phyloP scores from a whole-genome alignment of 2,888 invertebrate genomes.

The Tridacna gigas region DNA sequence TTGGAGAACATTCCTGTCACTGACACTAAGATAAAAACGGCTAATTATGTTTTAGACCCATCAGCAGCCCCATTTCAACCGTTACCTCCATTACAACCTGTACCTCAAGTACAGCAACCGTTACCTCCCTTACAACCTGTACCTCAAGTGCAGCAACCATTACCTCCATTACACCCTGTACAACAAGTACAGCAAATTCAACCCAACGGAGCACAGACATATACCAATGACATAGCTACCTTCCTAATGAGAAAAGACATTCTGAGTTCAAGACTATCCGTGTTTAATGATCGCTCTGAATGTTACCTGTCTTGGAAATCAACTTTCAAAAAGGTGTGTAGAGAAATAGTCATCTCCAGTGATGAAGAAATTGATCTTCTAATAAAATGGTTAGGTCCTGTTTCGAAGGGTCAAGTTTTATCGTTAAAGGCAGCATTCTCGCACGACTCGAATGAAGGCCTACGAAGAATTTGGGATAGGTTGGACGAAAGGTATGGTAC shows the following conservation, averaged over 20 bases:
- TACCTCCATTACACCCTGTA: too few relatives aligned
- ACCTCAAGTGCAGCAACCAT: too few relatives aligned
- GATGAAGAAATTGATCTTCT: conserved; percentile 43
- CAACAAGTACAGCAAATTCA: too few relatives aligned
- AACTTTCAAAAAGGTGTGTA: too few relatives aligned
- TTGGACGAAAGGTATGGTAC: neutral
- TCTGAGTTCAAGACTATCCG: neutral
- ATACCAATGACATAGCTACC: neutral
- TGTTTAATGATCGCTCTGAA: too few relatives aligned
- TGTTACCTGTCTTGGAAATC: too few relatives aligned
- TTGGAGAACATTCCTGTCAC: too few relatives aligned
- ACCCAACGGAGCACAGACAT: neutral
- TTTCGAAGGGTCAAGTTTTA: neutral
- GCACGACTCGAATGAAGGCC: neutral
- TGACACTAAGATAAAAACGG: neutral
- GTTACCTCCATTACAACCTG: too few relatives aligned
- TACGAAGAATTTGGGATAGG: neutral
- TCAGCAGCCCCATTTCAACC: neutral
- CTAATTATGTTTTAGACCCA: neutral
- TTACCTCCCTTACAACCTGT: too few relatives aligned
- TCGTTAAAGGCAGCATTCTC: neutral
- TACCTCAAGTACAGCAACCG: too few relatives aligned
- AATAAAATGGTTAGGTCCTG: conserved; percentile 29
- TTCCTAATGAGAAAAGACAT: conserved; percentile 1
- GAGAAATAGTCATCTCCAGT: too few relatives aligned